Base-by-base conservation (phyloP, 2,797 vertebrate genomes). In the Rhynchotus rufescens region DNA sequence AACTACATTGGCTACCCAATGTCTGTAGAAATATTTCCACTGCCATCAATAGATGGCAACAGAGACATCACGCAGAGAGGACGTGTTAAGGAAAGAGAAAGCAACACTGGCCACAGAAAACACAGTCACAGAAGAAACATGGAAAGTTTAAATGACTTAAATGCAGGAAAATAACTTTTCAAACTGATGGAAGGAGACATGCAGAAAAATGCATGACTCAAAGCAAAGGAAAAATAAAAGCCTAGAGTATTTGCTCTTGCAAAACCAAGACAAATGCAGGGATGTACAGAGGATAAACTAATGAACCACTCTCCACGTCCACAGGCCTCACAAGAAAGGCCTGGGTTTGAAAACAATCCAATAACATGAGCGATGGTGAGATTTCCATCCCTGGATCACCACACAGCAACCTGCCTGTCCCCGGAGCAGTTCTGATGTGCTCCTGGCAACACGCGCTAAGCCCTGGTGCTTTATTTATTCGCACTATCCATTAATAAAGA, bases 121-220 rank as follows among this genome's bases (percentile, higher is more conserved):
- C 73, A 23, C 73, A 77, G 74, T 14, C 64, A 28, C 45, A 68
- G 1, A 82, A 73, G 72, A 88, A 74, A 71, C 88, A 64, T 79
- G 86, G 77, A 82, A 85, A 84, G 78, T 88, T 93, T 72, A 90
- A 91, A 84, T 92, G 68, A 94, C 64, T 94, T 80, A 88, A 94
- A 54, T 68, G 59, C 68, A 81, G 38, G 45, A 94, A 93, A 94
- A 93, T 93, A 94, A 72, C 85, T 75, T 90, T 36, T 47, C 84
- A 92, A 95, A 84, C 91, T 95, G 89, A 96, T 92, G 94, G 92
- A 84, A 62, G 68, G 25, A 85, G 76, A 65, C 28, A 19, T 62
- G 62, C 21, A 92, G 74, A 76, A 94, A 84, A 71, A 34, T 21
- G n/a, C 34, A 36, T 61, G 22, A 21, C 10, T 85, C 19, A 83